Conservation (phyloP, 2,113 vertebrate species). For the Xenopus borealis region DNA sequence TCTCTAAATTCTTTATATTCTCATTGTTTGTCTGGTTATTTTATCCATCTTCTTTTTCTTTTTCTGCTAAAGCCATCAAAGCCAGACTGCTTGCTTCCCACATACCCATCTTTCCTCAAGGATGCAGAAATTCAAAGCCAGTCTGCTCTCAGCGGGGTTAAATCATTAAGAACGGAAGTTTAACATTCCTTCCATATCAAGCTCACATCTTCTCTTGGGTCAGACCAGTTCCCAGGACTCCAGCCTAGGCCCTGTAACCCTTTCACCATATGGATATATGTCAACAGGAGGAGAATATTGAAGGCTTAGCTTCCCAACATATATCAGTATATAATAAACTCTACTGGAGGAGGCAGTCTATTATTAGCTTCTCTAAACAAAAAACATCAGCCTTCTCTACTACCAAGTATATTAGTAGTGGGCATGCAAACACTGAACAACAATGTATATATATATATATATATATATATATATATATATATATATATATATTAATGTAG, state of each 20-base stretch:
- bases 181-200: conserved; percentile 40
- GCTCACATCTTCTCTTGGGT: conserved; percentile 28
- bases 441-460: no score
- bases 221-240: conserved; percentile 37
- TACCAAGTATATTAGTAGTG: no score
- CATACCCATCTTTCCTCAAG: conserved; percentile 10
- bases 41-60: not conserved
- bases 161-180: conserved; percentile 34
- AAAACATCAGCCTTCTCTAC: no score
- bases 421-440: no score
- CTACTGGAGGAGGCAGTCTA: no score
- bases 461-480: no score
- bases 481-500: no score
- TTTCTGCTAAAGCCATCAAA: conserved; percentile 21
- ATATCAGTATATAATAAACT: no score
- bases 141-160: conserved; percentile 24
- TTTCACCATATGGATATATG: conserved; percentile 7
- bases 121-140: conserved; percentile 28
- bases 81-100: conserved; percentile 13
- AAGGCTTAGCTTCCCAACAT: no score
- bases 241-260: conserved; percentile 23
- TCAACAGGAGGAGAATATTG: no score
- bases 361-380: no score
- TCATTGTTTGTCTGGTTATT: not conserved
- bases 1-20: not conserved